Evolutionary conservation across 2,797 vertebrate genomes (phyloP), one percentile per base, ranked within the genome.

Genomic region (Cephalopachus bancanus): DNA sequence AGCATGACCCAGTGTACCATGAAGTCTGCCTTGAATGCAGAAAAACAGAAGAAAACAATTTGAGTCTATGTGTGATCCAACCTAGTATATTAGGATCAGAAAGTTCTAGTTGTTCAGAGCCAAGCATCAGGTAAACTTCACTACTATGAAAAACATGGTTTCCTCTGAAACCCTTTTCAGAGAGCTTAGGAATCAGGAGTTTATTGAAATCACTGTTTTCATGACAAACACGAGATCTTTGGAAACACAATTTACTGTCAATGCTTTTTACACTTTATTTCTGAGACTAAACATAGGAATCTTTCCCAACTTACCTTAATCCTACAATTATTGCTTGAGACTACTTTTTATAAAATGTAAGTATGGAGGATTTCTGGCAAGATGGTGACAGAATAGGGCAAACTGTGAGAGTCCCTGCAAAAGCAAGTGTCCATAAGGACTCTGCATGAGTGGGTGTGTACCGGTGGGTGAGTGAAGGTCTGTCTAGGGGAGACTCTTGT

Each of bases 1-100:
- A 74, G 7, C 11, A 4, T 0, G n/a, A 20, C 33, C 6, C 4
- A 1, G 3, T 5, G 2, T 60, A n/a, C 20, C 17, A 67, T 1
- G 24, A 3, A 0, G 2, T 89, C 9, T 22, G 26, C 11, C 1
- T 44, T 0, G 4, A 44, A n/a, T 16, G 24, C 1, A 49, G 12
- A 78, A 72, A 89, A 55, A 4, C 30, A 86, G 60, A 74, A 78
- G 10, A 51, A 2, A 44, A 85, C 16, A 15, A 3, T 17, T 24
- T 72, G 55, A 53, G n/a, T 11, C 30, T 15, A 12, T 49, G 2
- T 51, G 72, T 57, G 55, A n/a, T 60, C 20, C 55, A 57, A 14
- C 1, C 5, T 59, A 37, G 19, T 60, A 0, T 7, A 28, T 71
- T 26, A 88, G 49, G 49, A 59, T 17, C 69, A n/a, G n/a, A 69